phyloP scores from a whole-genome alignment of 2,113 vertebrate genomes.

The Hucho hucho region DNA sequence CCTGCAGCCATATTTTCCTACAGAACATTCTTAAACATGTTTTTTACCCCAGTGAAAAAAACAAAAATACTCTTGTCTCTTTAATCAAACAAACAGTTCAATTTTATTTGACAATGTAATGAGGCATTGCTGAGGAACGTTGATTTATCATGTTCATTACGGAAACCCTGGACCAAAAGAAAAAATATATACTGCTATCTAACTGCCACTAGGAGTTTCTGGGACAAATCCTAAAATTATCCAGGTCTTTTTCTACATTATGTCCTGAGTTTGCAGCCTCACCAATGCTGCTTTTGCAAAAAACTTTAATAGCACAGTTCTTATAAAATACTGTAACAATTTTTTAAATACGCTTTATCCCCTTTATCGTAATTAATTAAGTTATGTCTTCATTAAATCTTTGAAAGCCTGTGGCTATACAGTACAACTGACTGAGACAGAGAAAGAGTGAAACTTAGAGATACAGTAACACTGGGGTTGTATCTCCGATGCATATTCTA shows the following conservation, averaged over 20 bases:
- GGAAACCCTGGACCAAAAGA: not conserved
- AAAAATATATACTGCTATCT: not conserved
- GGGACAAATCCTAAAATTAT: not conserved
- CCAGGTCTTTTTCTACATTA: not conserved
- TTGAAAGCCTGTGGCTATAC: constrained; percentile 34
- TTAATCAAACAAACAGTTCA: not conserved
- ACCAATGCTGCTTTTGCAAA: not conserved
- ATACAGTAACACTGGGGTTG: constrained; percentile 27
- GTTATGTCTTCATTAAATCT: constrained; percentile 35
- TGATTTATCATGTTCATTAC: not conserved
- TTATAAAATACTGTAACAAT: constrained; percentile 1
- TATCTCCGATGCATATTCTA: constrained; percentile 29
- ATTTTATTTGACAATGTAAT: not conserved
- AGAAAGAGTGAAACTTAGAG: constrained; percentile 16
- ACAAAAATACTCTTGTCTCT: not conserved
- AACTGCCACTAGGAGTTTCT: not conserved
- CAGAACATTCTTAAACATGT: not conserved
- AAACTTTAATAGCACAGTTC: not conserved
- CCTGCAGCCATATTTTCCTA: not conserved
- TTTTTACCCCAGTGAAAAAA: not conserved
- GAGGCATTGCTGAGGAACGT: not conserved
- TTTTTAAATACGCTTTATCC: constrained; percentile 20
- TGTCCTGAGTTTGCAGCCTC: not conserved
- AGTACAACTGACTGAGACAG: not conserved
- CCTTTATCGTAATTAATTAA: constrained; percentile 33